Percentiles rank a stretch among this genome's conserved stretches.
These are phyloP conservation scores for Entomobrya multifasciata DNA, from an alignment of 2,888 invertebrate species.

Conservation along the genomic window DNA sequence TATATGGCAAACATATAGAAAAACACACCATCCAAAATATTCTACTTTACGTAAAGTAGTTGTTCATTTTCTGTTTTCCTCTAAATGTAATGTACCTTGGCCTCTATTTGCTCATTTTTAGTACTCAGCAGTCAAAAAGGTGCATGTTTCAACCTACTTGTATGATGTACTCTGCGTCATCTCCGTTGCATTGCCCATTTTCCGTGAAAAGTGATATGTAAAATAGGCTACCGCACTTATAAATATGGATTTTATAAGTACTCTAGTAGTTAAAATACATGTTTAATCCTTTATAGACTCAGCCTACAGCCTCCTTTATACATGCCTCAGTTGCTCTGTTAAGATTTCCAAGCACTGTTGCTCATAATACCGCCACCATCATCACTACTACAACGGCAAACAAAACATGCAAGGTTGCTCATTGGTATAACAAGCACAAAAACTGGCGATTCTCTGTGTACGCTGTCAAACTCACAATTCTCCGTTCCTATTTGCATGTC, in stretches of 20 bases:
- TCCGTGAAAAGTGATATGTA: background rate
- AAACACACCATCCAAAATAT: background rate
- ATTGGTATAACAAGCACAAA: constrained; percentile 60
- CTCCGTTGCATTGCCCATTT: background rate
- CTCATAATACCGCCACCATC: constrained; percentile 27
- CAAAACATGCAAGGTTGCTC: constrained; percentile 15
- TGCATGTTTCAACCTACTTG: background rate
- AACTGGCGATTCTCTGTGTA: constrained; percentile 62
- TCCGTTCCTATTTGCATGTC: constrained; percentile 80
- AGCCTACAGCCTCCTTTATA: background rate
- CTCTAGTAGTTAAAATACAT: background rate
- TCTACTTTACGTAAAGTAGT: background rate
- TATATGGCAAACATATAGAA: background rate
- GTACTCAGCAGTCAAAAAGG: constrained; percentile 1
- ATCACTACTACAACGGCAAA: background rate
- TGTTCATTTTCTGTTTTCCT: no score
- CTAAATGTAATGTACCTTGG: background rate
- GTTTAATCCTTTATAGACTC: background rate
- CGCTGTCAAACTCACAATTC: constrained; percentile 78
- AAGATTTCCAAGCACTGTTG: constrained; percentile 68
- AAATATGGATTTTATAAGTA: background rate
- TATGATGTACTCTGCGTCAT: constrained; percentile 17
- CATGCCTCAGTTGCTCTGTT: background rate
- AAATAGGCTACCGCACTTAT: no score
- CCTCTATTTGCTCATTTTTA: background rate